Evolutionary conservation across 1,140 invertebrate species (phyloP).

Genomic region (Psilanteris sp.): DNA sequence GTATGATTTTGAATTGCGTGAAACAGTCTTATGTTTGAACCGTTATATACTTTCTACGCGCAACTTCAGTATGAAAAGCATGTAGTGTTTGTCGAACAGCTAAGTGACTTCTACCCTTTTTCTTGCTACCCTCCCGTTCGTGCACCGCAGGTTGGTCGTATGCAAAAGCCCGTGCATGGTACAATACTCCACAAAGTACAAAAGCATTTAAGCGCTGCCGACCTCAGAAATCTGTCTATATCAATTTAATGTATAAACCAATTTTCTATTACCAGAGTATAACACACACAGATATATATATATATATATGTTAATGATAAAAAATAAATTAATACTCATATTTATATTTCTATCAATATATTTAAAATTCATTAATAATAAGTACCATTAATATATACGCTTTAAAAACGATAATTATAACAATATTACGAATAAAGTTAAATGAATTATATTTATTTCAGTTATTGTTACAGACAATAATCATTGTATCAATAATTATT

Average conservation of each 20-base stretch:
- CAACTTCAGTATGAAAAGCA: slow-evolving; percentile 31
- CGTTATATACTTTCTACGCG: slow-evolving; percentile 21
- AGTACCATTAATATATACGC: too few species aligned
- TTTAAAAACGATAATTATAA: too few species aligned
- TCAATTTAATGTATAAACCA: slow-evolving; percentile 27
- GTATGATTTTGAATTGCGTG: slow-evolving; percentile 42
- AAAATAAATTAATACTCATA: too few species aligned
- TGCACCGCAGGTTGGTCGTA: slow-evolving; percentile 51
- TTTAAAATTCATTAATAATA: too few species aligned
- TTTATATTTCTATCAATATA: too few species aligned
- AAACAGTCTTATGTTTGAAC: slow-evolving; percentile 32
- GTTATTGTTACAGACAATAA: too few species aligned
- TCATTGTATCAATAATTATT: too few species aligned
- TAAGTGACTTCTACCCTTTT: slow-evolving; percentile 64
- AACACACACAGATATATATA: too few species aligned
- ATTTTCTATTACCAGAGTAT: too few species aligned
- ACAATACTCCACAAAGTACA: slow-evolving; percentile 40
- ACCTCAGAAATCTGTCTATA: slow-evolving; percentile 21
- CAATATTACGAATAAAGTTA: too few species aligned
- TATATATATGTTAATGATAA: too few species aligned
- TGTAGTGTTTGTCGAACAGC: slow-evolving; percentile 57
- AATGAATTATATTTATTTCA: too few species aligned
- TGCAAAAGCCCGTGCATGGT: slow-evolving; percentile 40
- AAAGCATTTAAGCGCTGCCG: slow-evolving; percentile 47
- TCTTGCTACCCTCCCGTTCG: slow-evolving; percentile 49